Base-by-base conservation (phyloP, 2,888 invertebrate genomes). In the Asteroscopus sphinx region DNA sequence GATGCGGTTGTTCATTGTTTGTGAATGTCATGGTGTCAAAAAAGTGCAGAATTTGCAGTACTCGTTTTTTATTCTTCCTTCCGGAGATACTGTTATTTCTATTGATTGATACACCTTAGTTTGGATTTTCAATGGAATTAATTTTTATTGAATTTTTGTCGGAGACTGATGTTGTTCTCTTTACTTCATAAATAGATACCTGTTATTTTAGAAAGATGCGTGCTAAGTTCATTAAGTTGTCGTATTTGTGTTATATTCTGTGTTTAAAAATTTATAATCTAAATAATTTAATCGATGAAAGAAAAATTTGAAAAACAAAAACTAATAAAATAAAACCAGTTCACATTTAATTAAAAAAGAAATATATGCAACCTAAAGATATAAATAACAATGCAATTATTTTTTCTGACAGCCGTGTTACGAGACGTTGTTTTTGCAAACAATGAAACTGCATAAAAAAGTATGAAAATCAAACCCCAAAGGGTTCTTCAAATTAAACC, bases 401-500 rank as follows among this genome's bases (percentile, higher is more conserved):
- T 92, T 94, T 94, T 93, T 92, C 77, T 79, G 92, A 93, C 94
- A 93, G 76, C 92, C 94, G 87, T 93, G 89, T 91, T 90, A 93
- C 88, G 87, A 94, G 90, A 88, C 85, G 79, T 90, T 93, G 92
- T 94, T 93, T 92, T 91, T 86, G 77, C 83, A 94, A 93, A 94
- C 92, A 93, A 91, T 72, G 40, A 46, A 72, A 76, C 70, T 74
- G 45, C 30, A 49, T 62, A 73, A 82, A 88, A 92, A 92, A 89
- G 83, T 71, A 79, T 68, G 68, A 80, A 85, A 92, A 91, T 91
- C 92, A 94, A 94, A 93, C 94, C 93, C 93, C 93, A 92, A 90
- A 94, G 93, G 85, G 90, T 86, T 89, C 93, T 93, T 90, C 93
- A 94, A 94, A 94, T 94, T 94, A 93, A 94, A 94, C 83, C 89